Evolutionary conservation across 1,140 invertebrate genomes (phyloP).

Genomic region (Cephus cinctus): DNA sequence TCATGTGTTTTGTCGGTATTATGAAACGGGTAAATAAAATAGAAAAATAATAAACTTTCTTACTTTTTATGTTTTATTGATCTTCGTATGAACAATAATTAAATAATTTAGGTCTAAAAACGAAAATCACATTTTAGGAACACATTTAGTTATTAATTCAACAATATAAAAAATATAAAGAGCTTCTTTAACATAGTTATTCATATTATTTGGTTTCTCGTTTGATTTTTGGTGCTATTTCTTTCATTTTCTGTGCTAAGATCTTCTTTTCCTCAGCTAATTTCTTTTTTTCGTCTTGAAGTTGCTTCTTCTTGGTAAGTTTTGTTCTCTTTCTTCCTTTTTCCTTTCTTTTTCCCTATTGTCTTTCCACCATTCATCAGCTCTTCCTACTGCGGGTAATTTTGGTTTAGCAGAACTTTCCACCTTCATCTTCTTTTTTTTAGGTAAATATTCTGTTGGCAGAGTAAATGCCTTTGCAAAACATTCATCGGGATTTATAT

Average conservation of each 20-base stretch:
- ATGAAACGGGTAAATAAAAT: too few species aligned
- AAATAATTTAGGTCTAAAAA: too few species aligned
- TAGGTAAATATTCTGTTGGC: constrained; percentile 11
- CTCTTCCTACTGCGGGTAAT: constrained; percentile 9
- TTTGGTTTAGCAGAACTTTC: constrained; percentile 5
- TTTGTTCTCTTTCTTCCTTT: constrained; percentile 8
- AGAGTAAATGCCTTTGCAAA: constrained; percentile 11
- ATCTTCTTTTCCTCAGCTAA: constrained; percentile 11
- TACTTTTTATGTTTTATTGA: too few species aligned
- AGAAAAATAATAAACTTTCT: too few species aligned
- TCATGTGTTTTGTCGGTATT: too few species aligned
- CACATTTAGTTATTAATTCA: too few species aligned
- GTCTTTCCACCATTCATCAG: constrained; percentile 5
- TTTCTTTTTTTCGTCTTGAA: constrained; percentile 9
- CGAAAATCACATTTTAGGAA: too few species aligned
- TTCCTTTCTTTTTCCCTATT: constrained; percentile 6
- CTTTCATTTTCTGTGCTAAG: constrained; percentile 13
- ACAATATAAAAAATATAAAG: too few species aligned
- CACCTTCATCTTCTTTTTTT: constrained; percentile 13
- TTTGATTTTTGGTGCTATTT: constrained; percentile 12
- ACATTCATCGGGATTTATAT: neutral
- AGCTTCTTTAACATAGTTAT: too few species aligned
- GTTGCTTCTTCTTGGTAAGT: constrained; percentile 3
- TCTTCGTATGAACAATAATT: too few species aligned
- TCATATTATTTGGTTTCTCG: too few species aligned